Evolutionary conservation across 2,888 invertebrate species (phyloP).

Genomic region (Synergus itoensis): DNA sequence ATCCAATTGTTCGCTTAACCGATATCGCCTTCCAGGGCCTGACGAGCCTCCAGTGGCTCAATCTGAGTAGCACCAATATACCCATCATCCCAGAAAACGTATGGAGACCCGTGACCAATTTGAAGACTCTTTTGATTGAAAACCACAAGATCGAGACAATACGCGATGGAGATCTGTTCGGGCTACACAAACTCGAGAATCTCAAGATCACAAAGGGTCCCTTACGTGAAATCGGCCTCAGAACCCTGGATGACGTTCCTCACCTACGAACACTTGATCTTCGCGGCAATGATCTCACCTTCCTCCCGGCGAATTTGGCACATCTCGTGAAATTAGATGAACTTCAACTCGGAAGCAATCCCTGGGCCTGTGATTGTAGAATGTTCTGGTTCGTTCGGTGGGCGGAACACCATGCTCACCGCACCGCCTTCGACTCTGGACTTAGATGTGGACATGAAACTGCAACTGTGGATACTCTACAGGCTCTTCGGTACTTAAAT

Average conservation of each 20-base stretch:
- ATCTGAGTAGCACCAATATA: constrained; percentile 82
- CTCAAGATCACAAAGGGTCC: constrained; percentile 82
- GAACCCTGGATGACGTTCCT: constrained; percentile 68
- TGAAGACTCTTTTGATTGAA: constrained; percentile 81
- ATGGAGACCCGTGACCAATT: constrained; percentile 78
- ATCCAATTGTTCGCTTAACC: constrained; percentile 82
- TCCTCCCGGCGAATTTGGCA: constrained; percentile 85
- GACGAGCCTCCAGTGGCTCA: constrained; percentile 80
- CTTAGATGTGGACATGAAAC: constrained; percentile 81
- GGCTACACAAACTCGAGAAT: constrained; percentile 82
- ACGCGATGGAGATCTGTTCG: constrained; percentile 83
- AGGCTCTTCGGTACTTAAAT: constrained; percentile 85
- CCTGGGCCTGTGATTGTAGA: constrained; percentile 92
- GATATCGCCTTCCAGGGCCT: constrained; percentile 82
- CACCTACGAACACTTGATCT: constrained; percentile 75
- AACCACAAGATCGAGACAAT: constrained; percentile 84
- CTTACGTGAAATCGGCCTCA: constrained; percentile 68
- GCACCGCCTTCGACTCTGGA: constrained; percentile 79
- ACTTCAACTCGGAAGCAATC: constrained; percentile 86
- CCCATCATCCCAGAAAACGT: constrained; percentile 75
- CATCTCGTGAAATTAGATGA: constrained; percentile 82
- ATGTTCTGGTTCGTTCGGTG: constrained; percentile 88
- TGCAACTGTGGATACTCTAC: constrained; percentile 83
- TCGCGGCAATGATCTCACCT: constrained; percentile 84
- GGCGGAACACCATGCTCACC: constrained; percentile 80